These are phyloP conservation scores for Dendrocincla fuliginosa DNA, from an alignment of 2,797 vertebrate species.

Conservation along the genomic window DNA sequence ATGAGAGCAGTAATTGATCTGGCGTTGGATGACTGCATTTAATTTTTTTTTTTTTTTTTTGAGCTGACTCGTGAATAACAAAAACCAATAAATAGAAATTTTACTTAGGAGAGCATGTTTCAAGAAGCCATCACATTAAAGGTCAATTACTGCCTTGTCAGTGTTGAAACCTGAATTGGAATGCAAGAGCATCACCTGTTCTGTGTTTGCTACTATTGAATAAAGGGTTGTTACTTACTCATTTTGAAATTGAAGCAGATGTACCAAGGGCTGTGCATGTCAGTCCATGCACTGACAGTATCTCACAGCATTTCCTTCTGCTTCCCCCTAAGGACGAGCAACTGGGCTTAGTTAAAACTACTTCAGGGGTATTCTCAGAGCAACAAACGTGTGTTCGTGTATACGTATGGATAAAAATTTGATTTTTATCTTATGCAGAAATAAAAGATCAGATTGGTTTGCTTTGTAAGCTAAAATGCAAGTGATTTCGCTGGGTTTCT, in stretches of 20 bases:
- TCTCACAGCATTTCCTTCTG: slow-evolving; percentile 63
- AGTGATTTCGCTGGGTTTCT: neutral
- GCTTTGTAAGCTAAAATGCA: neutral
- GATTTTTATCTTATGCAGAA: neutral
- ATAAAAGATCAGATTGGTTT: neutral
- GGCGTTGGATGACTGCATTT: neutral
- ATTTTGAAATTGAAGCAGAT: neutral
- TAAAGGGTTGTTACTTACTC: neutral
- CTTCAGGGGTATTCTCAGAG: neutral
- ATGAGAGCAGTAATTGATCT: neutral
- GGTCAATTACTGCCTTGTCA: neutral
- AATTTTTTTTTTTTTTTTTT: neutral
- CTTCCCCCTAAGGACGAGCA: slow-evolving; percentile 35
- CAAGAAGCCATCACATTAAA: neutral
- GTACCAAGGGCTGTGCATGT: neutral
- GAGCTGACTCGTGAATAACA: accelerated
- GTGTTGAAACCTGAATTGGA: neutral
- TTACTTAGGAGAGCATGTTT: neutral
- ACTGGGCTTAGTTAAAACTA: neutral
- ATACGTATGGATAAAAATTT: neutral
- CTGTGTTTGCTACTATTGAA: neutral
- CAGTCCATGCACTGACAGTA: neutral
- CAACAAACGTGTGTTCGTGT: neutral
- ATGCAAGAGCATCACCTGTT: neutral
- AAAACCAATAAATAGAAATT: neutral